Conservation (phyloP, 2,113 vertebrate species). For the Xenopus laevis region DNA sequence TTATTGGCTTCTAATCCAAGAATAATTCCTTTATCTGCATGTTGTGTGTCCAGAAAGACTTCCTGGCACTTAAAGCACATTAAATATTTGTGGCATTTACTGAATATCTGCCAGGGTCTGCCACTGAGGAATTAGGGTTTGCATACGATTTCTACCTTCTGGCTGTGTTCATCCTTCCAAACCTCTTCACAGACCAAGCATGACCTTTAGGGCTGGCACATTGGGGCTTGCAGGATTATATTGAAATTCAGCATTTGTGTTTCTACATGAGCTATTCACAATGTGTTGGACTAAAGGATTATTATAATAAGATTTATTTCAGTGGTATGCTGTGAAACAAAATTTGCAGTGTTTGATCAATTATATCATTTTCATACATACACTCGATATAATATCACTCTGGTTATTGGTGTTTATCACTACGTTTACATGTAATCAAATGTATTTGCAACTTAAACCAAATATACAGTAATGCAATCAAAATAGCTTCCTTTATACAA, state of each 20-base stretch:
- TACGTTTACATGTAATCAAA: not conserved
- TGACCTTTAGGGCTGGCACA: not conserved
- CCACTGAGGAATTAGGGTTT: not conserved
- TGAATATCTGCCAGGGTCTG: not conserved
- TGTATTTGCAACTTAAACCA: not conserved
- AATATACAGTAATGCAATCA: no score
- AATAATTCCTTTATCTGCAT: not conserved
- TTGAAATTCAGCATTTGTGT: conserved; percentile 8
- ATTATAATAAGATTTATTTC: not conserved
- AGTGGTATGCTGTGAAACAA: not conserved
- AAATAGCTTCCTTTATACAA: no score
- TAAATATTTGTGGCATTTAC: conserved; percentile 17
- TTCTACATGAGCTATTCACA: not conserved
- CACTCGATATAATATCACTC: not conserved
- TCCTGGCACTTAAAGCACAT: conserved; percentile 9
- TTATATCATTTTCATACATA: not conserved
- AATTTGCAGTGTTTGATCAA: not conserved
- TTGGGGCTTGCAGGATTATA: not conserved
- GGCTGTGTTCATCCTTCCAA: conserved; percentile 6
- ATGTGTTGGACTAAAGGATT: conserved; percentile 7
- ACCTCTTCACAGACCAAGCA: not conserved
- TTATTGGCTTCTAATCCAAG: not conserved
- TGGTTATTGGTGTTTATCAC: not conserved
- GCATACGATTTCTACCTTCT: not conserved
- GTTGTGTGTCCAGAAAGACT: not conserved